Base-by-base conservation (phyloP, 2,797 vertebrate species). In the Alfaro cultratus region DNA sequence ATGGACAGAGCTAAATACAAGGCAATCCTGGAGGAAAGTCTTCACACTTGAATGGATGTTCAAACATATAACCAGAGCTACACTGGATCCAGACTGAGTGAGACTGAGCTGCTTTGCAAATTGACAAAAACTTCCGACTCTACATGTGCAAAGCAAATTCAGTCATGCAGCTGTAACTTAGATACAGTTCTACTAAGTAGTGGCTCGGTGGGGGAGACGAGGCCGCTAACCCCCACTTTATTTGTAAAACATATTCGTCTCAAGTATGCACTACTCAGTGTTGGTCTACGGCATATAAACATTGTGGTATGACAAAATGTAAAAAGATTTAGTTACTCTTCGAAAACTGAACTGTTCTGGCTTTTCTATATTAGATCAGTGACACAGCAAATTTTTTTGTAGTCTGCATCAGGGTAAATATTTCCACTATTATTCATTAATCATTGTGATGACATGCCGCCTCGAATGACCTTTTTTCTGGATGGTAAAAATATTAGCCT, bases 301-400 rank as follows among this genome's bases (percentile, higher is more conserved):
- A 39, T 68, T 41, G 34, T 23, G 29, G 15, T 21, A 39, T 67
- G 62, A 36, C 16, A 67, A 67, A 39, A 67, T 16, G 34, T 10
- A 9, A 36, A 36, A 29, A 62, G 51, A 26, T 26, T 53, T 53
- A 53, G 51, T 53, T 26, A 26, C 62, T 67, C 34, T 67, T 21
- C 16, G 3, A 36, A 67, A 36, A 67, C 62, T 67, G 34, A 67
- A 36, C 64, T 41, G 36, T 41, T 68, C 36, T 41, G 36, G 36
- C 10, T 41, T 41, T 41, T 41, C 21, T 41, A 39, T 26, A 26
- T 41, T 13, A 12, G 36, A 39, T 41, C 21, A 68, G 62, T 36
- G 34, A 64, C 16, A n/a, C 29, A 82, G 79, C 68, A 57, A 67
- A 86, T 39, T 78, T 16, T 68, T 82, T 16, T 57, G 82, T 57